These are phyloP conservation scores for Colletes collaris DNA, from an alignment of 2,888 invertebrate species.

Conservation along the genomic window DNA sequence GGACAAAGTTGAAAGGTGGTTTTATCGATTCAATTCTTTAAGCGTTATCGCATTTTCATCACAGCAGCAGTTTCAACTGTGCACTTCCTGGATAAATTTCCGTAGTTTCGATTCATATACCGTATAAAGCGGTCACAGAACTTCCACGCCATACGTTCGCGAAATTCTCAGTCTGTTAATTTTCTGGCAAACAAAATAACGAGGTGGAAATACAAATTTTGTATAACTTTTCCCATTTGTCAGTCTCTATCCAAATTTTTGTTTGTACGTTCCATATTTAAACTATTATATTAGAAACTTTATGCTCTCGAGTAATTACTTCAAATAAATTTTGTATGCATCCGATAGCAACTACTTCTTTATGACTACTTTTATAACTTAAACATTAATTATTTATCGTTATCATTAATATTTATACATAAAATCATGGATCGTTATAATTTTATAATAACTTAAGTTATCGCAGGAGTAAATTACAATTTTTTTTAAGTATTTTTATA, in stretches of 20 bases:
- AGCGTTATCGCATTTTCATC: slow-evolving; percentile 6
- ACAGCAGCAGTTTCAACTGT: neutral
- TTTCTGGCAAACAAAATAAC: neutral
- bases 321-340: no score
- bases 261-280: neutral
- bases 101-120: neutral
- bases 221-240: slow-evolving; percentile 12
- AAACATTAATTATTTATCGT: no score
- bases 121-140: neutral
- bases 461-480: no score
- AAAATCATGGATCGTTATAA: no score
- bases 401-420: no score
- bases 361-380: no score
- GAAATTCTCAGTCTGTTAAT: neutral
- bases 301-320: neutral
- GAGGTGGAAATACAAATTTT: neutral
- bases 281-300: neutral
- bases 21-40: slow-evolving; percentile 34
- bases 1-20: neutral
- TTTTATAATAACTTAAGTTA: no score
- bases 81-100: slow-evolving; percentile 7
- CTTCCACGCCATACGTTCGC: neutral
- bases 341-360: no score
- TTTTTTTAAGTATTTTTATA: no score
- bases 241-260: neutral